Conservation (phyloP, 2,113 vertebrate genomes). For the Vireo altiloquus region DNA sequence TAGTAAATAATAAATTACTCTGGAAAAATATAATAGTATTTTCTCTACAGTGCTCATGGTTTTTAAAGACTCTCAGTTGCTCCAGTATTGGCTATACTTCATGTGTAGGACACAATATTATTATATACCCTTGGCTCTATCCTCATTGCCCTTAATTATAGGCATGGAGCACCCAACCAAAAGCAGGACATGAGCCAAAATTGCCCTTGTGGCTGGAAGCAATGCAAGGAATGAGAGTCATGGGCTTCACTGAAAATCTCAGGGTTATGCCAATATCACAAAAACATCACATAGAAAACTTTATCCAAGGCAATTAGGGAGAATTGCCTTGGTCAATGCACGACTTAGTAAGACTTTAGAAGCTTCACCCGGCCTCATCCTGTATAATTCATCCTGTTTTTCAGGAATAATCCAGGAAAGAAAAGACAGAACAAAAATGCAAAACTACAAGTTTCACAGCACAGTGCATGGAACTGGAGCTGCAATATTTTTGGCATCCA, state of each 20-base stretch:
- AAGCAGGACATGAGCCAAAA: not conserved
- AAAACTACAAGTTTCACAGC: not conserved
- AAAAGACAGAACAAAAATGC: not conserved
- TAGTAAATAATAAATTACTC: not conserved
- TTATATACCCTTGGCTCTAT: not conserved
- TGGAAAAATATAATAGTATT: not conserved
- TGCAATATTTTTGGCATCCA: not conserved
- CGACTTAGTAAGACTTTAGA: not conserved
- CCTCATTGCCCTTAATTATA: not conserved
- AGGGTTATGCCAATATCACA: not conserved
- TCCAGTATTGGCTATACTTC: not conserved
- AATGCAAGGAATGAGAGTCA: not conserved
- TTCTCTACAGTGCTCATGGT: not conserved
- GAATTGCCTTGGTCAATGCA: not conserved
- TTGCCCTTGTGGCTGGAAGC: not conserved
- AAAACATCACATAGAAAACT: not conserved
- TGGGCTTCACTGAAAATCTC: not conserved
- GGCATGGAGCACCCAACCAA: not conserved
- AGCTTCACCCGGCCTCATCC: not conserved
- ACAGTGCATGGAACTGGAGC: not conserved
- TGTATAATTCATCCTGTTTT: not conserved
- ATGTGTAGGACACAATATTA: rapidly evolving
- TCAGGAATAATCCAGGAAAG: not conserved
- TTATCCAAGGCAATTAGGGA: not conserved
- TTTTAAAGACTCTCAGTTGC: not conserved